Conservation (phyloP, 2,888 invertebrate species). For the Dynastes tityus region DNA sequence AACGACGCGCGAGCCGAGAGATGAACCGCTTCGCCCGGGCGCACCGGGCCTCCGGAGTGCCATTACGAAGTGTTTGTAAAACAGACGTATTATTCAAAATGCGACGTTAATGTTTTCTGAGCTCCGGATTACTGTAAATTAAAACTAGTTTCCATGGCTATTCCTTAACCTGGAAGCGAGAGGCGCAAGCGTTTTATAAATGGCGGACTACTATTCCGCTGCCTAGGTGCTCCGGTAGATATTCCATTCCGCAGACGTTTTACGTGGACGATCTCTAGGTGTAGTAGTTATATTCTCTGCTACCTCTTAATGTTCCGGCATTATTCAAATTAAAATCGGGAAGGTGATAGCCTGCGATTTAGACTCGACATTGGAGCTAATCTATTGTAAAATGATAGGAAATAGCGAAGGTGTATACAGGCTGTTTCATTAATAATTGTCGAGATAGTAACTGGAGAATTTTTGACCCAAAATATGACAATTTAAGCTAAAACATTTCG, state of each 20-base stretch:
- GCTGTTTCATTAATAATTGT: no score
- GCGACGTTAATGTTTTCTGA: conserved; percentile 52
- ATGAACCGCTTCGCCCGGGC: conserved; percentile 12
- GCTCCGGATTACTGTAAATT: conserved; percentile 54
- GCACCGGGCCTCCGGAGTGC: conserved; percentile 50
- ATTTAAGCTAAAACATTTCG: no score
- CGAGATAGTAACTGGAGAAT: no score
- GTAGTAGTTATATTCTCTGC: no score
- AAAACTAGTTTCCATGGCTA: conserved; percentile 52
- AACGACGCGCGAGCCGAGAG: not conserved
- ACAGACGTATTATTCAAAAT: conserved; percentile 53
- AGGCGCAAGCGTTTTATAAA: not conserved
- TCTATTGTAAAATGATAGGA: no score
- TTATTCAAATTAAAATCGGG: no score
- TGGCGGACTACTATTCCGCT: not conserved
- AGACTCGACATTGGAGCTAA: no score
- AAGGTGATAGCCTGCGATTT: no score
- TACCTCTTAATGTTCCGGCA: no score
- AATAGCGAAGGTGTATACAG: no score
- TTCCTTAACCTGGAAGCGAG: conserved; percentile 6
- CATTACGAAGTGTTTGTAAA: conserved; percentile 54
- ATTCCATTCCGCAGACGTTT: not conserved
- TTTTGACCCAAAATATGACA: no score
- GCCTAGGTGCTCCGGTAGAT: not conserved
- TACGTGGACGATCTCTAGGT: no score